Evolutionary conservation across 1,140 invertebrate genomes (phyloP), one percentile per base, ranked within the genome.

Genomic region (Pectinophora gossypiella): DNA sequence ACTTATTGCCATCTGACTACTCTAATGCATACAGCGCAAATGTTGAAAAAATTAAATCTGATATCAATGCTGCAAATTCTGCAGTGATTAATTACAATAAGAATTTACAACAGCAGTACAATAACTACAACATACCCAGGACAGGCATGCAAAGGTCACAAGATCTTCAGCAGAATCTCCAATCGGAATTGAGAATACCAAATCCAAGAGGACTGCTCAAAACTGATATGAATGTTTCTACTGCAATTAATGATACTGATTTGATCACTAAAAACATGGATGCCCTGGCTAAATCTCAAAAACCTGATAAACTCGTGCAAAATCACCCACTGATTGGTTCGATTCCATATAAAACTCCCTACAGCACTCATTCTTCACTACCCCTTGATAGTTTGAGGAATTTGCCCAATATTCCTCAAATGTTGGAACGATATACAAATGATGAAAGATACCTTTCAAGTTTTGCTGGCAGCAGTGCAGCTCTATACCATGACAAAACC

Each of bases 361-460:
- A 85, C 43, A 84, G 60, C 49, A 58, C 70, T 19, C 76, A 81
- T 56, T 72, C 85, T n/a, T 48, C 71, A 1, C 59, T 80, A 36
- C 76, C 81, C 4, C 68, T 88, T 9, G 85, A 87, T 18, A 82
- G 85, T 40, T 59, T 89, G 21, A 78, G 89, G 15, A 90, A 88
- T 74, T 69, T 91, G 51, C 82, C 89, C 7, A 90, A 88, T 68
- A 74, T 91, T 35, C 89, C 90, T n/a, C 90, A 91, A 67, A 90
- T 91, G 69, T 80, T 91, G 19, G 90, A 91, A 51, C 68, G 90
- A 22, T 91, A 89, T 62, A 75, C 82, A 13, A 89, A 89, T 57
- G 89, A 90, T 20, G 90, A 91, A 57, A 74, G 88, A 54, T 87
- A 89, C 59, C 55, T 83, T 38, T 65, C 80, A 6, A 70, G 67